Conservation (phyloP, 2,113 vertebrate genomes). For the Rostratula benghalensis region DNA sequence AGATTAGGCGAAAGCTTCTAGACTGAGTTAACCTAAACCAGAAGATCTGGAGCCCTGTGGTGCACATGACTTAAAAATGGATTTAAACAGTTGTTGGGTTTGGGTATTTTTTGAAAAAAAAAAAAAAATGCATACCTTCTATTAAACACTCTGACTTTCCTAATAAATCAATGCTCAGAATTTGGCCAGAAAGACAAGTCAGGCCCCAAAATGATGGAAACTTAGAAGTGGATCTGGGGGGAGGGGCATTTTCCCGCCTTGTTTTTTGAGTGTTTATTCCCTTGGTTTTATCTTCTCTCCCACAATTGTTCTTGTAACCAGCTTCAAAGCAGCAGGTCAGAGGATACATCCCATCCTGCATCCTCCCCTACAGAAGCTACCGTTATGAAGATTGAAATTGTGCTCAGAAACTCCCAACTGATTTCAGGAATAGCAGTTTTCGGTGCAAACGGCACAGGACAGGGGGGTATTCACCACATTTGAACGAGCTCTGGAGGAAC, state of each 20-base stretch:
- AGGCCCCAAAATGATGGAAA: not conserved
- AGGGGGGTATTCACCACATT: too few species aligned
- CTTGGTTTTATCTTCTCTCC: not conserved
- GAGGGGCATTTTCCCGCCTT: not conserved
- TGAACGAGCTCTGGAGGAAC: not conserved
- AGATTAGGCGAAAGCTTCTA: not conserved
- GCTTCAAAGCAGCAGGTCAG: not conserved
- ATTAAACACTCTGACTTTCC: not conserved
- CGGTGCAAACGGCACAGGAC: rapidly evolving
- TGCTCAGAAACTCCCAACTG: not conserved
- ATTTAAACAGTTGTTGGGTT: not conserved
- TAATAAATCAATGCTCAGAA: not conserved
- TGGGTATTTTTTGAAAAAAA: not conserved
- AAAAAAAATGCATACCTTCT: not conserved
- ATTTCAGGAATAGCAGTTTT: not conserved
- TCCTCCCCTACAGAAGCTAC: not conserved
- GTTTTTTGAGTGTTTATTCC: not conserved
- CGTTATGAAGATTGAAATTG: not conserved
- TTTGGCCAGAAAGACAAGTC: not conserved
- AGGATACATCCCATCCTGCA: not conserved
- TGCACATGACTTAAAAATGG: not conserved
- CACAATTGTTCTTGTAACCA: not conserved
- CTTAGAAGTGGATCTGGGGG: not conserved
- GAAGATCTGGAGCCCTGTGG: not conserved
- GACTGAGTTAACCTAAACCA: not conserved